Percentiles rank a stretch among this genome's conserved stretches.
Evolutionary conservation across 2,888 invertebrate species (phyloP).

Genomic region (Halictus quadricinctus): DNA sequence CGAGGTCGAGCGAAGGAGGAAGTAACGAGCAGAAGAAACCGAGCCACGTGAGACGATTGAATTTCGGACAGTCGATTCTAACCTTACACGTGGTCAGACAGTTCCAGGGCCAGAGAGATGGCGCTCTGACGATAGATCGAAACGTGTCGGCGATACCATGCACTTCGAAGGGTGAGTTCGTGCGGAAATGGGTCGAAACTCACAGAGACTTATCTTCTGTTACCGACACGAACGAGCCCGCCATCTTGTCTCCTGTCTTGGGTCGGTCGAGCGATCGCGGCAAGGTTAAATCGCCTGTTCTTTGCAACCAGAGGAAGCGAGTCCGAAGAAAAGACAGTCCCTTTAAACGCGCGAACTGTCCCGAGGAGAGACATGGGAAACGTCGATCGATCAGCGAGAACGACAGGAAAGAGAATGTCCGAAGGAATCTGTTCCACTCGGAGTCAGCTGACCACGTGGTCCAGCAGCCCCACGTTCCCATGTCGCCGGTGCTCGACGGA

Average conservation of each 20-base stretch:
- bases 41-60: conserved; percentile 57
- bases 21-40: conserved; percentile 39
- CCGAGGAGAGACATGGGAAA: neutral
- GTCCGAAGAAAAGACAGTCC: neutral
- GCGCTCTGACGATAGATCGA: conserved; percentile 19
- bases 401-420: conserved; percentile 6
- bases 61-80: conserved; percentile 59
- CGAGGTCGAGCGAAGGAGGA: accelerated
- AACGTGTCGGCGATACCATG: conserved; percentile 45
- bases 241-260: conserved; percentile 12
- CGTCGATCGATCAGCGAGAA: neutral
- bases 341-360: neutral
- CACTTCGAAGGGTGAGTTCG: conserved; percentile 62
- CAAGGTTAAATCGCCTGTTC: conserved; percentile 44
- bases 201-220: conserved; percentile 16
- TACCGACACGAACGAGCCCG: neutral
- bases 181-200: conserved; percentile 69
- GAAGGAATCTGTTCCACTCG: neutral
- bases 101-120: conserved; percentile 2
- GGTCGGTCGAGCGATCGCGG: neutral
- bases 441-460: neutral
- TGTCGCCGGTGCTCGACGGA: conserved; percentile 29
- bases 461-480: neutral
- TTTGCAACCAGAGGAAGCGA: conserved; percentile 36
- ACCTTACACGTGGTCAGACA: conserved; percentile 27